Evolutionary conservation across 2,888 invertebrate genomes (phyloP), one percentile per base, ranked within the genome.

Genomic region (Dicranocentrus wangi): DNA sequence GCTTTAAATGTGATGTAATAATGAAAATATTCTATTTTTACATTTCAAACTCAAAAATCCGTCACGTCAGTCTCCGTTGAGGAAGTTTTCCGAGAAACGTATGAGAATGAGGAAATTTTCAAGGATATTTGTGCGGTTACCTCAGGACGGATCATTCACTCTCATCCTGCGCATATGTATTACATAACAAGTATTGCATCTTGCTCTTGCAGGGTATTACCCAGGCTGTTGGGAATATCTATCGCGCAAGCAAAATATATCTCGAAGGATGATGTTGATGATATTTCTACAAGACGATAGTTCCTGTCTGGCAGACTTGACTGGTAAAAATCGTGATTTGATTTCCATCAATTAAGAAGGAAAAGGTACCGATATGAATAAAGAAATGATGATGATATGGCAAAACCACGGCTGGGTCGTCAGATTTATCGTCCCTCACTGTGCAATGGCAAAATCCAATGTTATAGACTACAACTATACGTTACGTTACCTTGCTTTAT

Each of bases 271-370:
- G 55, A 55, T 21, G 55, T 19, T 17, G 61, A 39, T 61, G 55
- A 55, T 23, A 55, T 55, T 7, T n/a, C 43, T 43, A 10, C 32
- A 10, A 2, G 61, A 61, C 61, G 61, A 61, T 61, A 39, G 65
- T 42, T 65, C 39, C 39, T 61, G 61, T 61, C 28, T 61, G 61
- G 61, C 19, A 21, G 23, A 63, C 17, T n/a, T 63, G 15, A 42
- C n/a, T n/a, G n/a, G 28, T 61, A 47, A 68, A 72, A 80, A 80
- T 80, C 80, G 80, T 80, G 80, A 80, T 80, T 72, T 73, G 80
- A 80, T 80, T 80, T 79, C 68, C 72, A 80, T 80, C 80, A 69
- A 80, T 68, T 80, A 73, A 66, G 68, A 68, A 61, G 53, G 66
- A 32, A 73, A 66, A 80, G 72, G 80, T 80, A 80, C 80, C 80